Evolutionary conservation across 1,140 invertebrate species (phyloP).

Genomic region (Tetramorium alpestre): DNA sequence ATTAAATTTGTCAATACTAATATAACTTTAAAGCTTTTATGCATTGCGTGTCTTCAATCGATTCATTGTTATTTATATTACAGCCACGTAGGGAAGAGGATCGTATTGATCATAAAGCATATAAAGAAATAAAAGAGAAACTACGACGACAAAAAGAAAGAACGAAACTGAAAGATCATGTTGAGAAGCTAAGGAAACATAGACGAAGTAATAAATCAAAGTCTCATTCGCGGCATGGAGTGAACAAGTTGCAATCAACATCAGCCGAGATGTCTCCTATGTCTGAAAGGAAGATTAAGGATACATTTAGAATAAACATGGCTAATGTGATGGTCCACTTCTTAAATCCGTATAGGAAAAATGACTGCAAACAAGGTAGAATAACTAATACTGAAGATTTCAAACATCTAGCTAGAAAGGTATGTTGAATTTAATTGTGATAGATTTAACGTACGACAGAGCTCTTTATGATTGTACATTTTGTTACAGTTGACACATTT

Average conservation of each 20-base stretch:
- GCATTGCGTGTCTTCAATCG: background rate
- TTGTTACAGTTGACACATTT: slow-evolving; percentile 95
- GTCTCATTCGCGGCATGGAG: slow-evolving; percentile 78
- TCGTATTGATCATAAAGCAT: slow-evolving; percentile 89
- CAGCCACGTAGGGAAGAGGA: slow-evolving; percentile 92
- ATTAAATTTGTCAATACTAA: slow-evolving; percentile 12
- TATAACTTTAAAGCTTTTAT: background rate
- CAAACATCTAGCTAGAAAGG: slow-evolving; percentile 98
- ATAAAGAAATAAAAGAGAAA: slow-evolving; percentile 93
- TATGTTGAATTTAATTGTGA: slow-evolving; percentile 80
- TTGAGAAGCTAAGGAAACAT: slow-evolving; percentile 82
- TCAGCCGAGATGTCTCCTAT: slow-evolving; percentile 79
- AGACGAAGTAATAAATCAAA: slow-evolving; percentile 83
- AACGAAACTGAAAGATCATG: slow-evolving; percentile 83
- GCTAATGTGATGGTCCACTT: slow-evolving; percentile 95
- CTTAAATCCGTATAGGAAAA: slow-evolving; percentile 95
- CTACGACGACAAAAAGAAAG: slow-evolving; percentile 89
- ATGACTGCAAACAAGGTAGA: slow-evolving; percentile 93
- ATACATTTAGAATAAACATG: slow-evolving; percentile 95
- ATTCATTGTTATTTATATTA: slow-evolving; percentile 66
- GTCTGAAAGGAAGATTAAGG: slow-evolving; percentile 91
- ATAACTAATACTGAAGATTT: slow-evolving; percentile 97
- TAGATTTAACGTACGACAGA: background rate
- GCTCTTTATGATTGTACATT: slow-evolving; percentile 19
- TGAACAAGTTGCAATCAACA: slow-evolving; percentile 79